Conservation (phyloP, 2,888 invertebrate genomes). For the Nomada lathburiana region DNA sequence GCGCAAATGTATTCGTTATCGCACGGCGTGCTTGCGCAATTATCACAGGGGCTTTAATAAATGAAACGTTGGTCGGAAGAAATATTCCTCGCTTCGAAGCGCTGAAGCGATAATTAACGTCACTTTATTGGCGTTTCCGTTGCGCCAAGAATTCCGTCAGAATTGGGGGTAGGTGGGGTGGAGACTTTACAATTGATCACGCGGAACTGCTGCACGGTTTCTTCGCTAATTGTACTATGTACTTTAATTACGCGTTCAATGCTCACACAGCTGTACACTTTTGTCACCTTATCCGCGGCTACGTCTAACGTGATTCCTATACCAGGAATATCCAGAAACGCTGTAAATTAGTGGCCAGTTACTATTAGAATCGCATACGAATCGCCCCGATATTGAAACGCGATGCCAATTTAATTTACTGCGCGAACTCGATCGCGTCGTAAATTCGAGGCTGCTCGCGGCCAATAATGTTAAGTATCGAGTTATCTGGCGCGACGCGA, state of each 20-base stretch:
- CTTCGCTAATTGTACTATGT: conserved; percentile 28
- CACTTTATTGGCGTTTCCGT: conserved; percentile 4
- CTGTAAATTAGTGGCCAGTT: conserved; percentile 37
- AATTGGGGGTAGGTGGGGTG: too few relatives aligned
- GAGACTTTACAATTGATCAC: conserved; percentile 27
- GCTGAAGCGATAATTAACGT: conserved; percentile 45
- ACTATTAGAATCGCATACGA: conserved; percentile 30
- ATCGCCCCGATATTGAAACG: conserved; percentile 25
- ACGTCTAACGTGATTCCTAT: conserved; percentile 1
- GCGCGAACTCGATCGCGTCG: conserved; percentile 9
- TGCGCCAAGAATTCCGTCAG: conserved; percentile 24
- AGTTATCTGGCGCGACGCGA: conserved; percentile 19
- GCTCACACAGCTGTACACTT: too few relatives aligned
- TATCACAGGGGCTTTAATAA: conserved; percentile 49
- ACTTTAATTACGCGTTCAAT: conserved; percentile 11
- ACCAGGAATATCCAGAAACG: background rate
- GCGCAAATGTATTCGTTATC: conserved; percentile 48
- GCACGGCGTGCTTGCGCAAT: conserved; percentile 34
- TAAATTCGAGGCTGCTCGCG: conserved; percentile 5
- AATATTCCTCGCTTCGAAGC: conserved; percentile 8
- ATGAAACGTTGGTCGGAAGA: conserved; percentile 34
- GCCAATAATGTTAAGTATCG: conserved; percentile 35
- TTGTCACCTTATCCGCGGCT: background rate
- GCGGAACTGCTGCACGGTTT: conserved; percentile 9
- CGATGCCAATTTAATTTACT: conserved; percentile 44